Conservation (phyloP, 2,113 vertebrate genomes). For the Neoarius graeffei region DNA sequence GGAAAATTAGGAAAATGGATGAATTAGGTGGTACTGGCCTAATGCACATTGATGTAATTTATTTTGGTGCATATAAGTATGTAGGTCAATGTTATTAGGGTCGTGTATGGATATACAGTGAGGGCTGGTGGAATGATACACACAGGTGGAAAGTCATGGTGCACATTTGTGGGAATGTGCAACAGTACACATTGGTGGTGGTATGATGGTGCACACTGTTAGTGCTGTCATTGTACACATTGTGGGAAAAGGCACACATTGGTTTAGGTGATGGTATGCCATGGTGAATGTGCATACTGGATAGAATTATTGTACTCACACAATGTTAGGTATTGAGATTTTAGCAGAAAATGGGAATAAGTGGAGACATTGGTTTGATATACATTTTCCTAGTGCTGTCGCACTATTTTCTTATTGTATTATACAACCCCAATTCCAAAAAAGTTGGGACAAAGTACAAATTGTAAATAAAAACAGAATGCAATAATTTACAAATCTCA, state of each 20-base stretch:
- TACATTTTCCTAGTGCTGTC: background rate
- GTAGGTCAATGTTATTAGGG: background rate
- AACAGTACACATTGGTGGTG: background rate
- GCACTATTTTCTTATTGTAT: background rate
- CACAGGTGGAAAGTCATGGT: background rate
- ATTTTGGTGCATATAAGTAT: background rate
- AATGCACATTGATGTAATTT: background rate
- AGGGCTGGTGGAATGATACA: background rate
- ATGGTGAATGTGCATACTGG: too few species aligned
- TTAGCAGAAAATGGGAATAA: background rate
- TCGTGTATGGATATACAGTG: background rate
- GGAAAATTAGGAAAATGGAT: too few species aligned
- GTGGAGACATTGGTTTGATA: background rate
- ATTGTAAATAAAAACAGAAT: too few species aligned
- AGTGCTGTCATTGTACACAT: background rate
- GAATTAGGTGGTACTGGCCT: background rate
- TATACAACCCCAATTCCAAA: too few species aligned
- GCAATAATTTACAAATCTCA: too few species aligned
- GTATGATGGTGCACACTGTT: background rate
- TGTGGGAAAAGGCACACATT: background rate
- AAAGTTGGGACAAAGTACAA: too few species aligned
- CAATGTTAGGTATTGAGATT: background rate
- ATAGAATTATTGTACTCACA: background rate
- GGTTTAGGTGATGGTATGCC: too few species aligned
- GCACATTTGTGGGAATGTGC: background rate